Evolutionary conservation across 2,888 invertebrate genomes (phyloP), one percentile per base, ranked within the genome.

Genomic region (Drosophila peninsularis): DNA sequence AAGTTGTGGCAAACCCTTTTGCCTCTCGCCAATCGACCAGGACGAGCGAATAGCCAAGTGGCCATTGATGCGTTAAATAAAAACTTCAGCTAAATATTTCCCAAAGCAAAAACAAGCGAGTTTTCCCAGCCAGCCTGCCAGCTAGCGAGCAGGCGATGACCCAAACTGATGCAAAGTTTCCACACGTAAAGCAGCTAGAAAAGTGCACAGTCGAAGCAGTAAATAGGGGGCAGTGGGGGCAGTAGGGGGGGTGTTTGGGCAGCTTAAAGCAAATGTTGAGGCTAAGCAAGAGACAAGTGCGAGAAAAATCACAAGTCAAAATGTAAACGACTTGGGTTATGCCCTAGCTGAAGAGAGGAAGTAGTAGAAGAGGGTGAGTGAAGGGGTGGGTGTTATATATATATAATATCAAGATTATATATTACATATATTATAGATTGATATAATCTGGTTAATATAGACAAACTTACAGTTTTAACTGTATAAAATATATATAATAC

Each of bases 21-120:
- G 62, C 57, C 54, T 54, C 67, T 52, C 67, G 54, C 68, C 66
- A 81, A 63, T 67, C 67, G 62, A 78, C 56, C 74, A 76, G 63
- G 67, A 74, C 67, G 53, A 70, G 49, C 66, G 76, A 79, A 80
- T 69, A 63, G 80, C 67, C 76, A 82, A 85, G 73, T 82, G 86
- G 77, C 73, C 68, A 81, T 76, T 71, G 82, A 85, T 82, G 81
- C 81, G 81, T 85, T 82, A 82, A 85, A 85, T 82, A 82, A 82
- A 82, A 80, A 81, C 75, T 84, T 80, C 85, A 82, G 69, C 85
- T 84, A 81, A 80, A 80, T 81, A 81, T 81, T 81, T 67, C 65
- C 24, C 64, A 65, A 67, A 54, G 65, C 76, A 69, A 84, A 78
- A 78, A 84, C 85, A 69, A 78, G 36, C 37, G 27, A 11, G 34